Conservation (phyloP, 2,797 vertebrate species). For the Oryzias sinensis region DNA sequence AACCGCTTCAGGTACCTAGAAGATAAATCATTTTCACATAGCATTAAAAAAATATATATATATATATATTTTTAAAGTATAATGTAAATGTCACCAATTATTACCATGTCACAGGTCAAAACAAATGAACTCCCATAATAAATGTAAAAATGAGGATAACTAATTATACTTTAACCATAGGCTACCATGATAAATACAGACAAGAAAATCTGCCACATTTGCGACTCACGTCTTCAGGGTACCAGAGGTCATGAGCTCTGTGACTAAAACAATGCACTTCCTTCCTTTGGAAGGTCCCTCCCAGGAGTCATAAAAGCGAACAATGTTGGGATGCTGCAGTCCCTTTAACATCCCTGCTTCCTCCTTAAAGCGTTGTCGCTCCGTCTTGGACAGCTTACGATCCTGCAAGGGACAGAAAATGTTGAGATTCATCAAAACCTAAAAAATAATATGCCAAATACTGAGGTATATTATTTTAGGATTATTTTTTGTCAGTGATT, state of each 20-base stretch:
- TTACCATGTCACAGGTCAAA: no score
- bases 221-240: conserved; percentile 95
- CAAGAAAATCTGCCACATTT: not conserved
- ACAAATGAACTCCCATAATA: no score
- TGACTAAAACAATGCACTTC: conserved; percentile 98
- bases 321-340: conserved; percentile 98
- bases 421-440: conserved; percentile 3
- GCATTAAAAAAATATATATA: not conserved
- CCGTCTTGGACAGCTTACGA: conserved; percentile 93
- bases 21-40: conserved; percentile 18
- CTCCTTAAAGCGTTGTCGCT: conserved; percentile 96
- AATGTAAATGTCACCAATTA: no score
- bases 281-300: conserved; percentile 96
- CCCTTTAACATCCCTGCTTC: conserved; percentile 98
- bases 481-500: no score
- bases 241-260: conserved; percentile 98
- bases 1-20: conserved; percentile 95
- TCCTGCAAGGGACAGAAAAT: conserved; percentile 75
- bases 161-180: no score
- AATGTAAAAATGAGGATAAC: no score
- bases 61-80: no score
- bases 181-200: not conserved
- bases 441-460: not conserved
- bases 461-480: no score
- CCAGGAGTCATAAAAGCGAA: conserved; percentile 99